Base-by-base conservation (phyloP, 2,113 vertebrate genomes). In the Anarrhichthys ocellatus region DNA sequence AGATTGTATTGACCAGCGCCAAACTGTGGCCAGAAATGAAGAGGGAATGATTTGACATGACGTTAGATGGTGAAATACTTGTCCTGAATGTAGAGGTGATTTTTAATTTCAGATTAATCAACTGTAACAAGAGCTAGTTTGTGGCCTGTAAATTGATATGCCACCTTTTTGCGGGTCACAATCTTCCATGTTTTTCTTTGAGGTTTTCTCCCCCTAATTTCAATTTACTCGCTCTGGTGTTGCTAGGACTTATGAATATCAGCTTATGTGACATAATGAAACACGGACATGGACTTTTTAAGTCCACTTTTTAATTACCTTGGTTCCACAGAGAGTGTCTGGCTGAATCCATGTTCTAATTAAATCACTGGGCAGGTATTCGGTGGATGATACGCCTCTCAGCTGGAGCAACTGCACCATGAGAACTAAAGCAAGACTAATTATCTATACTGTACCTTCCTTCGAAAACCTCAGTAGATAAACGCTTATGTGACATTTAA, bases 281-380 rank as follows among this genome's bases (percentile, higher is more conserved):
- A 69, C 52, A 70, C 13, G 34, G 63, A 77, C 54, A 61, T 52
- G 27, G 68, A 22, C 73, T 81, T 77, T 87, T 59, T 72, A 52
- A 69, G 76, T 54, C 34, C 73, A 62, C 32, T 85, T 90, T 82
- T 84, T 84, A 90, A 89, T 86, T 76, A 80, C 65, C 38, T 54
- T 18, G 50, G 66, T 75, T 87, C 62, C 72, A 66, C 70, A 52
- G 66, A 89, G 82, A 81, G 52, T 52, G 34, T 85, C 62, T 65
- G 65, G 46, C 61, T 85, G 50, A 85, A 73, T 84, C 75, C 63
- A 68, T 72, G 74, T 80, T 85, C 64, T 84, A 84, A 89, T 89
- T 79, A 90, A 86, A 88, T 84, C 34, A 68, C 63, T 76, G 69
- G 7, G 69, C 42, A 76, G 86, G 80, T 86, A 78, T 89, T 91